Base-by-base conservation (phyloP, 2,888 invertebrate genomes). In the Himalopsyche tibetana region DNA sequence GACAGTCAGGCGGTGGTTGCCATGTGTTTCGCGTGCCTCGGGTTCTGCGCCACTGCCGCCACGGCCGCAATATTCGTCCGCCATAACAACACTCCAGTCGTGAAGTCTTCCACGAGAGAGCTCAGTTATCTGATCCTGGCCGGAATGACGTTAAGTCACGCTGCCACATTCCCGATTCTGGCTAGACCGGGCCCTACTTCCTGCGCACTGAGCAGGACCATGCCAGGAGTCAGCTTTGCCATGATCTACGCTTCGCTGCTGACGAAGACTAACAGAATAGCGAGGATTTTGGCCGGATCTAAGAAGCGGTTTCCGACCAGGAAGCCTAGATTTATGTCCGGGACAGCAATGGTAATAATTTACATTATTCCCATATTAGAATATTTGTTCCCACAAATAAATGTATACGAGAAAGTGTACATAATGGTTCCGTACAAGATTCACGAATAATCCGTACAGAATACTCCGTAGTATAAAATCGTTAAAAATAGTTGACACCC, bases 251-350 rank as follows among this genome's bases (percentile, higher is more conserved):
- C 95, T 0, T 95, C 96, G 9, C 91, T 96, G 84, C 93, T 96
- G 82, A 96, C 96, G 17, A 96, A 96, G 91, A 96, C 96, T 0
- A 96, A 96, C 90, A 92, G 96, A 87, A 97, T 97, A 87, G 96
- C 96, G 0, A 91, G 96, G 55, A 96, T 96, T 89, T 92, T 96
- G 87, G 95, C 96, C 12, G 95, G 95, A 4, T 95, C 95, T 86
- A 96, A 96, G 91, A 95, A 95, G 90, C 92, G 95, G 86, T 96
- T 96, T 89, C 94, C 96, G 80, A 95, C 95, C 0, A 94, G 94
- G 89, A 96, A 95, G 89, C 95, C 95, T 0, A 89, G 92, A 83
- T 95, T 95, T 90, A 95, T 96, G 94, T 94, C 94, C 4, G 94
- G 93, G 4, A 92, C 92, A n/a, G 92, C 94, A 36, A 92, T 92